phyloP scores from a whole-genome alignment of 2,888 invertebrate species.

The Oligia latruncula region DNA sequence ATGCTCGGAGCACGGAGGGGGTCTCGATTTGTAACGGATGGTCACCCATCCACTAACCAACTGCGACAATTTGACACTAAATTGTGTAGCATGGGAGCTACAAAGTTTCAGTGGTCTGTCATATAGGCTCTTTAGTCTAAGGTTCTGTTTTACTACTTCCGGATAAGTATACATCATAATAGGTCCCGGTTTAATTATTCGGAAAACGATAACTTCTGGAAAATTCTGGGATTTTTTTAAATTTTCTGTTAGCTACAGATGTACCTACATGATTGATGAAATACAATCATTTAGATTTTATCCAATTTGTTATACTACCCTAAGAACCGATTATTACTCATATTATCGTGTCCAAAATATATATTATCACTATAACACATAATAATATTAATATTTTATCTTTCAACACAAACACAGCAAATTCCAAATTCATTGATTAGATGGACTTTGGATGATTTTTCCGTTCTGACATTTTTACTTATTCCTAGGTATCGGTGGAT shows the following conservation, averaged over 20 bases:
- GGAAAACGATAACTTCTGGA: not conserved
- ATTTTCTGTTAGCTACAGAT: not conserved
- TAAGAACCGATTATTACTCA: slow-evolving; percentile 4
- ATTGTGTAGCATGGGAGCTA: not conserved
- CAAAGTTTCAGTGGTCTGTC: not conserved
- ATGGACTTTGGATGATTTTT: not conserved
- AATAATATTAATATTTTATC: slow-evolving; percentile 39
- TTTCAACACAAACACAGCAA: not conserved
- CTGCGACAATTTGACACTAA: not conserved
- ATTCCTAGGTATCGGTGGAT: not conserved
- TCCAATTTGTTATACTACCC: not conserved
- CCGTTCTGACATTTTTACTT: not conserved
- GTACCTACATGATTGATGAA: not conserved
- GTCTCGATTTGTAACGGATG: too few species aligned
- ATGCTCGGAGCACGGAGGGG: too few species aligned
- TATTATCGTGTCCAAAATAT: slow-evolving; percentile 22
- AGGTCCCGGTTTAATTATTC: not conserved
- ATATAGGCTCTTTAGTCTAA: not conserved
- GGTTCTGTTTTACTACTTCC: not conserved
- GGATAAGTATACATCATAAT: not conserved
- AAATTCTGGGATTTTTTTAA: not conserved
- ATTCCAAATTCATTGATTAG: not conserved
- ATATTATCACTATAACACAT: slow-evolving; percentile 15
- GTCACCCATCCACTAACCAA: too few species aligned
- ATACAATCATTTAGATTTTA: slow-evolving; percentile 32